Base-by-base conservation (phyloP, 2,888 invertebrate genomes). In the Schizaphis graminum region DNA sequence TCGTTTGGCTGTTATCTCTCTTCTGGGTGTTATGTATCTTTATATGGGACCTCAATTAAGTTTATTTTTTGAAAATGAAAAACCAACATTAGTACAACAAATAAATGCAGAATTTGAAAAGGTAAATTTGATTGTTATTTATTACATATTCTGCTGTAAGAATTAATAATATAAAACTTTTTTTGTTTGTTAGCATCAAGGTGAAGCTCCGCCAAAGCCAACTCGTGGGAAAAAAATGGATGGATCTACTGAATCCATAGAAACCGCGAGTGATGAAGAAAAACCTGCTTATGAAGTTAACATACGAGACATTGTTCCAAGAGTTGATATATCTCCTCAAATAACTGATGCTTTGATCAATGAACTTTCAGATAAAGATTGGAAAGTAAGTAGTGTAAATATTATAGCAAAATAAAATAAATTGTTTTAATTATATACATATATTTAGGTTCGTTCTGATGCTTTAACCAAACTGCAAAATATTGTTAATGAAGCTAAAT, bases 91-190 rank as follows among this genome's bases (percentile, higher is more conserved):
- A 0, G 97, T 97, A 89, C 98, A 98, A 95, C 97, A 98, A 95
- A 98, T 99, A 94, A 98, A 98, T 95, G 96, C 97, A 44, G 99
- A 99, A 96, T 97, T 98, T 95, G 98, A 98, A 94, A 98, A 98
- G 96, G 96, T 96, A 95, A 93, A 44, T 91, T 57, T 44, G n/a
- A 13, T 88, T 77, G 21, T 44, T 91, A 21, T 84, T 35, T 53
- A 86, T 89, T 24, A 57, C 13, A 44, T 28, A n/a, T 49, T 77
- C 35, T 77, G 35, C 35, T 77, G 35, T 77, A 35, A 41, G 21
- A 8, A 77, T 21, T 77, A 77, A 77, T 7, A 35, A 77, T 35
- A n/a, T 10, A 16, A n/a, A 57, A 49, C 24, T 35, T 94, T 53
- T 61, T 89, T 92, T 91, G 21, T 89, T 57, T 91, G 61, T 47